Conservation (phyloP, 2,797 vertebrate genomes). For the Harpagifer antarcticus region DNA sequence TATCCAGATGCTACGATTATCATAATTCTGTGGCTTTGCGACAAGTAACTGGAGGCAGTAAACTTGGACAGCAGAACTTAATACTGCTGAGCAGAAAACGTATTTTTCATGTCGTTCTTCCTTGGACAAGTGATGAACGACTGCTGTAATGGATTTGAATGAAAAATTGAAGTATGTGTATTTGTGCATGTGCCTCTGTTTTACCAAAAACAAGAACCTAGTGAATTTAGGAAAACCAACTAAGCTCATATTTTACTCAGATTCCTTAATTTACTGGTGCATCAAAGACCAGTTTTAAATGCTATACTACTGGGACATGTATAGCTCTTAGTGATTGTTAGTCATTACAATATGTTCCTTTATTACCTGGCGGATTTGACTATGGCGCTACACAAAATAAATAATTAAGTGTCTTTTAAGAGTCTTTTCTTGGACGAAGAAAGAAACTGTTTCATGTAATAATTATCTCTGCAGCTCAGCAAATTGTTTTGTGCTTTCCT, state of each 20-base stretch:
- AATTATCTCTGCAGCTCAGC: conserved; percentile 73
- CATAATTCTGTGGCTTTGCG: conserved; percentile 42
- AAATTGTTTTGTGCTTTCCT: conserved; percentile 67
- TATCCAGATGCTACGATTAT: conserved; percentile 56
- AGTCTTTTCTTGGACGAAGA: conserved; percentile 35
- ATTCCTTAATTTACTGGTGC: background rate
- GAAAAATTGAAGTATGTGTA: background rate
- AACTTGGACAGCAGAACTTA: conserved; percentile 26
- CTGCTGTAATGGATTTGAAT: conserved; percentile 40
- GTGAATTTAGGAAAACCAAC: conserved; percentile 22
- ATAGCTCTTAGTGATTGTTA: conserved; percentile 16
- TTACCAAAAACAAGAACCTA: background rate
- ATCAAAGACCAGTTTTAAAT: conserved; percentile 18
- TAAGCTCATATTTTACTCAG: background rate
- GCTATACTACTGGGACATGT: conserved; percentile 5
- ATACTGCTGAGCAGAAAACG: conserved; percentile 41
- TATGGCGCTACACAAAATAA: conserved; percentile 41
- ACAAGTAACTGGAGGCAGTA: conserved; percentile 22
- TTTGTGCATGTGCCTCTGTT: conserved; percentile 2
- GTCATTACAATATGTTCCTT: conserved; percentile 32
- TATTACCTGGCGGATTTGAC: conserved; percentile 46
- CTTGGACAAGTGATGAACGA: conserved; percentile 50
- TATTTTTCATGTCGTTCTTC: conserved; percentile 36
- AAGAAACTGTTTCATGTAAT: conserved; percentile 53
- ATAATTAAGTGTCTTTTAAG: conserved; percentile 45